Conservation (phyloP, 2,113 vertebrate genomes). For the Panurus biarmicus region DNA sequence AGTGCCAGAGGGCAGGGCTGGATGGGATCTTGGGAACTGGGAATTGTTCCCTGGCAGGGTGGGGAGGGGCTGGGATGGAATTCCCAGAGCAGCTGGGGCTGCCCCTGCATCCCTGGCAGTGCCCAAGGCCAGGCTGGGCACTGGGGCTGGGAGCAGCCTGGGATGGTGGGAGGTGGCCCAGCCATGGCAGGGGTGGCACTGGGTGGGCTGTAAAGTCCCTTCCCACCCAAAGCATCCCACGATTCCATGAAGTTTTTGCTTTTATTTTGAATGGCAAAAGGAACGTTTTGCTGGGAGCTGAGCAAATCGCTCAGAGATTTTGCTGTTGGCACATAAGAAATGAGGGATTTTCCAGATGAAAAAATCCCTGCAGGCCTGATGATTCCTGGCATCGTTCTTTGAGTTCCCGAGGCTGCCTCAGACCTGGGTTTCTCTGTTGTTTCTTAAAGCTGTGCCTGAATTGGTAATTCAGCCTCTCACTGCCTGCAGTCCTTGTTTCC, state of each 20-base stretch:
- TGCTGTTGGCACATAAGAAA: fast-evolving
- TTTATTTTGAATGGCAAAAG: neutral
- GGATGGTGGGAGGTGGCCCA: neutral
- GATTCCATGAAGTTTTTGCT: neutral
- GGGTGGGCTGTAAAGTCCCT: fast-evolving
- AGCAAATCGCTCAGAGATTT: neutral
- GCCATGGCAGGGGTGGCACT: neutral
- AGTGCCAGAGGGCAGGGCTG: no score
- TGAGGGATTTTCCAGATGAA: neutral
- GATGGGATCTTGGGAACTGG: neutral
- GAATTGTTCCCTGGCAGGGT: no score
- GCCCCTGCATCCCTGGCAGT: neutral
- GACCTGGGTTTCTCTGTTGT: fast-evolving
- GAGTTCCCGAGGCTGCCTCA: neutral
- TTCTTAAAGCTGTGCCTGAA: fast-evolving
- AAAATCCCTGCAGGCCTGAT: neutral
- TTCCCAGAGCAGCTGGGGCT: neutral
- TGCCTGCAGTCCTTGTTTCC: neutral
- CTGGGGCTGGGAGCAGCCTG: neutral
- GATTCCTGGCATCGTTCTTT: neutral
- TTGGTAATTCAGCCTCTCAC: fast-evolving
- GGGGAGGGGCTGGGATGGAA: fast-evolving
- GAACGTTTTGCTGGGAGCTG: neutral
- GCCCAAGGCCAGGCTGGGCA: neutral
- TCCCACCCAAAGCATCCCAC: neutral